Conservation (phyloP, 2,888 invertebrate species). For the Clostera curtula region DNA sequence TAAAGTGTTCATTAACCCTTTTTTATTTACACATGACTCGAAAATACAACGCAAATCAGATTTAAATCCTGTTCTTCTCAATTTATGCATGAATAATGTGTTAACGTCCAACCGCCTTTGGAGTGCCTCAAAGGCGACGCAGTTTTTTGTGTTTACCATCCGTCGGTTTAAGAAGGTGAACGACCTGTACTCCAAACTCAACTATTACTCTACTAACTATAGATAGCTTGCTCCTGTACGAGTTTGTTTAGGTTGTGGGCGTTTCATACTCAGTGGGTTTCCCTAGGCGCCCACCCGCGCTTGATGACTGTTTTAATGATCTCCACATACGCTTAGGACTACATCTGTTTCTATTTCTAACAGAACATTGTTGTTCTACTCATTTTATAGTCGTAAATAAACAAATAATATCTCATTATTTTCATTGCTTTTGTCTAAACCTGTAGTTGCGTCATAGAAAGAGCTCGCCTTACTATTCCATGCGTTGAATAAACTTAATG, state of each 20-base stretch:
- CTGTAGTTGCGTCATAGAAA: slow-evolving; percentile 7
- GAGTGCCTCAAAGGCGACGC: slow-evolving; percentile 8
- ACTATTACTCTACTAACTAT: slow-evolving; percentile 33
- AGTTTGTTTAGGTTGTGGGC: slow-evolving; percentile 20
- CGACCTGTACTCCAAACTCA: slow-evolving; percentile 36
- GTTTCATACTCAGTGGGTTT: slow-evolving; percentile 30
- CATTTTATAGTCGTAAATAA: slow-evolving; percentile 11
- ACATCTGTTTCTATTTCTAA: slow-evolving; percentile 20
- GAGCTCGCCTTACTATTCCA: slow-evolving; percentile 15
- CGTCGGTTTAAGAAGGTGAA: slow-evolving; percentile 38
- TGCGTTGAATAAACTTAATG: slow-evolving; percentile 21
- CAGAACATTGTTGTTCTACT: slow-evolving; percentile 21
- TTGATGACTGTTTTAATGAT: slow-evolving; percentile 42
- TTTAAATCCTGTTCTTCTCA: no score
- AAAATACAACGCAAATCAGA: no score
- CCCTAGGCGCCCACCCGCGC: slow-evolving; percentile 36
- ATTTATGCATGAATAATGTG: slow-evolving; percentile 6
- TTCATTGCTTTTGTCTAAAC: slow-evolving; percentile 12
- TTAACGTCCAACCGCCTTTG: slow-evolving; percentile 17
- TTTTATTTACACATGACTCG: no score
- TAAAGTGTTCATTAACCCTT: no score
- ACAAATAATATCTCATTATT: slow-evolving; percentile 6
- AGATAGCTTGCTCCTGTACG: slow-evolving; percentile 25
- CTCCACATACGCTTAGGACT: slow-evolving; percentile 24
- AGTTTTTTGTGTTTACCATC: slow-evolving; percentile 25